Conservation (phyloP, 2,888 invertebrate species). For the Serripes groenlandicus region DNA sequence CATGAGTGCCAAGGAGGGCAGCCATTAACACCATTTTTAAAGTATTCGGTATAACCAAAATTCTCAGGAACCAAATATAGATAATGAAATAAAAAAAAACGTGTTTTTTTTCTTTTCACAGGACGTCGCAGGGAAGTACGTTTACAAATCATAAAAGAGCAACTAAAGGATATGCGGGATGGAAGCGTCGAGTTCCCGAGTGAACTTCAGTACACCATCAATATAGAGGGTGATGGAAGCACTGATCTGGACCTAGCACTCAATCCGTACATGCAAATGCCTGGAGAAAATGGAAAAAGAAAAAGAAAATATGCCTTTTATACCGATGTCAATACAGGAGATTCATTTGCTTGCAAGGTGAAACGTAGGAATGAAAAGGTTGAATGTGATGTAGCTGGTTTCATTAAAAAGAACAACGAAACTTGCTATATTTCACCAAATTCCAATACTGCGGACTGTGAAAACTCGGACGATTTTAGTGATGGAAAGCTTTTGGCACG, state of each 20-base stretch:
- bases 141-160: too few species aligned
- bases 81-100: too few species aligned
- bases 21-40: too few species aligned
- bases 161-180: neutral
- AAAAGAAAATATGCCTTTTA: neutral
- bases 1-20: too few species aligned
- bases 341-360: conserved; percentile 9
- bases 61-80: too few species aligned
- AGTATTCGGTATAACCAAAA: too few species aligned
- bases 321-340: neutral
- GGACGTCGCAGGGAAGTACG: too few species aligned
- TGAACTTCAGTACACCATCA: conserved; percentile 1
- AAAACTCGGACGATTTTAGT: neutral
- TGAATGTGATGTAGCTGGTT: neutral
- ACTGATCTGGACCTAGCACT: neutral
- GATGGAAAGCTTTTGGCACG: neutral
- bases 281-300: neutral
- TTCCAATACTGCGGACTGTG: neutral
- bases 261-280: conserved; percentile 10
- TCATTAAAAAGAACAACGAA: neutral
- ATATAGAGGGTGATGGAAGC: neutral
- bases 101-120: too few species aligned
- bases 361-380: neutral
- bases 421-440: neutral
- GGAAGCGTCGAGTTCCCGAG: neutral